Conservation (phyloP, 1,140 invertebrate genomes). For the Scaptomyza hsui region DNA sequence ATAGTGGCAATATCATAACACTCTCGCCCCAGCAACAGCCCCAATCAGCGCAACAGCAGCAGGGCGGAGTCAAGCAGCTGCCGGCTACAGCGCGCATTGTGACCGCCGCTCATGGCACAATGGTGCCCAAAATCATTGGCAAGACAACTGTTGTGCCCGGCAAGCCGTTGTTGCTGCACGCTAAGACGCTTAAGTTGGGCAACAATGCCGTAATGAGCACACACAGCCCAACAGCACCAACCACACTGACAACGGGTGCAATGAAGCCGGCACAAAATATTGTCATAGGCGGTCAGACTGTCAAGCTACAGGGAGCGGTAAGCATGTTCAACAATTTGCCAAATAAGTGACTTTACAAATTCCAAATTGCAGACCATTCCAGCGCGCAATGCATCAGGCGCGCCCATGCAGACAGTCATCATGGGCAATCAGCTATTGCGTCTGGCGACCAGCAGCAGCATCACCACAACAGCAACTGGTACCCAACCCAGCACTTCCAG, state of each 20-base stretch:
- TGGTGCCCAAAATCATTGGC: slow-evolving; percentile 67
- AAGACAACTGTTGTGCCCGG: slow-evolving; percentile 84
- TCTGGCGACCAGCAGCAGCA: slow-evolving; percentile 56
- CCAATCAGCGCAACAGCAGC: neutral
- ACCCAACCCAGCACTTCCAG: slow-evolving; percentile 18
- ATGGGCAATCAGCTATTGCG: slow-evolving; percentile 84
- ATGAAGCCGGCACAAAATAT: slow-evolving; percentile 68
- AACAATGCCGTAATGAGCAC: slow-evolving; percentile 29
- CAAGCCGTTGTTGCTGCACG: slow-evolving; percentile 84
- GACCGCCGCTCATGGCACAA: slow-evolving; percentile 25
- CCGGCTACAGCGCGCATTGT: slow-evolving; percentile 83
- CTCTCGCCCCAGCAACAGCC: slow-evolving; percentile 34
- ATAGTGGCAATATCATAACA: slow-evolving; percentile 59
- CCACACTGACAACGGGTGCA: slow-evolving; percentile 5
- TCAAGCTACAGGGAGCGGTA: slow-evolving; percentile 75
- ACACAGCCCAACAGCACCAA: slow-evolving; percentile 22
- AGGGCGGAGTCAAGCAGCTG: slow-evolving; percentile 46
- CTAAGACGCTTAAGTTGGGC: slow-evolving; percentile 60
- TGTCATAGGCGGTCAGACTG: slow-evolving; percentile 81
- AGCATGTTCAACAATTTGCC: slow-evolving; percentile 10
- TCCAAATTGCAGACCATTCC: slow-evolving; percentile 43
- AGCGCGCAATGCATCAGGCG: slow-evolving; percentile 30
- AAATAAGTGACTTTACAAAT: neutral
- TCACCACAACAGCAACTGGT: slow-evolving; percentile 21
- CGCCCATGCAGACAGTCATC: slow-evolving; percentile 78